Conservation (phyloP, 1,140 invertebrate species). For the Dendrolimus kikuchii region DNA sequence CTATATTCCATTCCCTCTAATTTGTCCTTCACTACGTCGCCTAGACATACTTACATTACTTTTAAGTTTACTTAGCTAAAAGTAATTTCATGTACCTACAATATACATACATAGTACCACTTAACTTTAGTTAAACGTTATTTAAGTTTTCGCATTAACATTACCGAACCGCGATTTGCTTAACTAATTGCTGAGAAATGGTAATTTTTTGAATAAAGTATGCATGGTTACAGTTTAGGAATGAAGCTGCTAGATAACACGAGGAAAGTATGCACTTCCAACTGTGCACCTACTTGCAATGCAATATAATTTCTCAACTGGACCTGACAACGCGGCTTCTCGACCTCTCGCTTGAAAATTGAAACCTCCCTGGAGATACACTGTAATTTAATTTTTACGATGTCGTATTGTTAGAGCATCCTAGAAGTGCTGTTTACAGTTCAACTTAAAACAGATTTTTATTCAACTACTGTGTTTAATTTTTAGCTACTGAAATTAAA, state of each 20-base stretch:
- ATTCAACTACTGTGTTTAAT: conserved; percentile 14
- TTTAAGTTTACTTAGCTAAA: conserved; percentile 36
- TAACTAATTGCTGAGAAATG: too few relatives aligned
- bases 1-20: conserved; percentile 71
- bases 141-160: too few relatives aligned
- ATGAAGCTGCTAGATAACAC: background rate
- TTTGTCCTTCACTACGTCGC: conserved; percentile 50
- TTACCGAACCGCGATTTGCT: too few relatives aligned
- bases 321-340: conserved; percentile 35
- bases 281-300: conserved; percentile 16
- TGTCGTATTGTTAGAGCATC: conserved; percentile 52
- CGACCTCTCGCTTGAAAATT: conserved; percentile 53
- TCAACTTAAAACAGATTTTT: conserved; percentile 28
- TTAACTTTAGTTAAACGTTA: background rate
- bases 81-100: conserved; percentile 3
- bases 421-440: conserved; percentile 39
- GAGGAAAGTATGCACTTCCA: background rate
- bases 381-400: conserved; percentile 67
- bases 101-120: background rate
- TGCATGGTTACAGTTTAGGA: too few relatives aligned
- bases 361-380: conserved; percentile 51
- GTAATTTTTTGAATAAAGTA: too few relatives aligned
- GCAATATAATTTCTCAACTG: conserved; percentile 51
- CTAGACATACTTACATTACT: conserved; percentile 50
- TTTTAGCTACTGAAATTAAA: conserved; percentile 10